phyloP scores from a whole-genome alignment of 2,797 vertebrate species.

The Pempheris klunzingeri region DNA sequence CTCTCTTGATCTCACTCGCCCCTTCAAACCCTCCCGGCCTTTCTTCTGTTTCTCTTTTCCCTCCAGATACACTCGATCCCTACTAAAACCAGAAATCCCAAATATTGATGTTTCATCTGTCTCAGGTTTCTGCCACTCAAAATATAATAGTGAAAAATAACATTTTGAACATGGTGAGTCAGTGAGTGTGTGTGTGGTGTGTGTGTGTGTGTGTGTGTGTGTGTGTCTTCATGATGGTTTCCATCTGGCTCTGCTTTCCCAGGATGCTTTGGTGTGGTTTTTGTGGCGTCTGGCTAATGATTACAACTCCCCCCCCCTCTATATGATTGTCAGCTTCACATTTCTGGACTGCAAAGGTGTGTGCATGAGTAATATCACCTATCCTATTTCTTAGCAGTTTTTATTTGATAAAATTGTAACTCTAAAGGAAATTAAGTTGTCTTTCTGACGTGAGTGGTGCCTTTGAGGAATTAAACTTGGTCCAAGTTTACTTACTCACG shows the following conservation, averaged over 20 bases:
- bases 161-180: conserved; percentile 25
- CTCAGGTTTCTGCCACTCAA: conserved; percentile 70
- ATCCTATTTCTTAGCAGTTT: neutral
- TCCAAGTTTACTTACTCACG: conserved; percentile 27
- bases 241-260: conserved; percentile 77
- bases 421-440: conserved; percentile 34
- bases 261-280: conserved; percentile 71
- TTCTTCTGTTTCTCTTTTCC: neutral
- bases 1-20: conserved; percentile 2
- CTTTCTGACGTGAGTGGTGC: conserved; percentile 11
- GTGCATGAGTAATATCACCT: conserved; percentile 40
- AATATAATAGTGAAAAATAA: conserved; percentile 36
- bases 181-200: conserved; percentile 17
- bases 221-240: conserved; percentile 46
- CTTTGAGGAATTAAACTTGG: neutral
- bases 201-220: conserved; percentile 32
- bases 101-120: conserved; percentile 68
- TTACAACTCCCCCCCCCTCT: conserved; percentile 64
- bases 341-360: conserved; percentile 13
- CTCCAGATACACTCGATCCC: conserved; percentile 20
- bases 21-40: neutral
- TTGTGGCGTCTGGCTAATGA: conserved; percentile 58
- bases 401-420: conserved; percentile 37
- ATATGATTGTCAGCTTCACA: conserved; percentile 56
- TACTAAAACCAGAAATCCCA: conserved; percentile 40